Evolutionary conservation across 2,113 vertebrate species (phyloP), one percentile per base, ranked within the genome.

Genomic region (Trochalopteron elliotii): DNA sequence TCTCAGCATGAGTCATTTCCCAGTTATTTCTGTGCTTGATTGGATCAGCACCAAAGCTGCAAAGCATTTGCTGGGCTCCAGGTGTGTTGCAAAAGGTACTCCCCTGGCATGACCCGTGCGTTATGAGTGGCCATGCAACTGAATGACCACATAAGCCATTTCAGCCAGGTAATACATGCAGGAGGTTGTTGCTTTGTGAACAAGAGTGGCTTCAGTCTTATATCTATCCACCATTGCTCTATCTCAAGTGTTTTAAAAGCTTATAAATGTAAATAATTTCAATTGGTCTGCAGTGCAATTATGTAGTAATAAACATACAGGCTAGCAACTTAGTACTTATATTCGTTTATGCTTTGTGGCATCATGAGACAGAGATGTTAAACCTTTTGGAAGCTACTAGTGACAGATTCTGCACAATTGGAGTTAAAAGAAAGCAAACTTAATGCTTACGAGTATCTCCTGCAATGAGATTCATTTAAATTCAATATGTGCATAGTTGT

Each of bases 1-100:
- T 89, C 87, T 59, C 90, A 67, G 59, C 83, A 79, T 95, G 94
- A 94, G 64, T 94, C 65, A 96, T 40, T 79, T 84, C 83, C 65
- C 47, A 47, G 87, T 76, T 92, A 75, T 94, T 91, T 89, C 77
- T 91, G 77, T 82, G 49, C 81, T 68, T 89, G 89, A 81, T 10
- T 87, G 87, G 81, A 89, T 95, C 94, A 91, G 72, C 61, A 72
- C 44, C 56, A 84, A 89, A 92, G 65, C 77, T 76, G 53, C 37
- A 91, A 59, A 91, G 83, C 76, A 20, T 75, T 71, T 79, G 19
- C 37, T 5, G 24, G 56, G 40, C 69, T 91, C 68, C 71, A 93
- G 92, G 94, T 88, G 42, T 42, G 37, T 44, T 11, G 2, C 57
- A 49, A 64, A 60, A 83, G 11, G 28, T 47, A 24, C 25, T 96